Percentiles rank a stretch among this genome's conserved stretches.
Evolutionary conservation across 2,797 vertebrate genomes (phyloP).

Genomic region (Eurystomus glaucurus): DNA sequence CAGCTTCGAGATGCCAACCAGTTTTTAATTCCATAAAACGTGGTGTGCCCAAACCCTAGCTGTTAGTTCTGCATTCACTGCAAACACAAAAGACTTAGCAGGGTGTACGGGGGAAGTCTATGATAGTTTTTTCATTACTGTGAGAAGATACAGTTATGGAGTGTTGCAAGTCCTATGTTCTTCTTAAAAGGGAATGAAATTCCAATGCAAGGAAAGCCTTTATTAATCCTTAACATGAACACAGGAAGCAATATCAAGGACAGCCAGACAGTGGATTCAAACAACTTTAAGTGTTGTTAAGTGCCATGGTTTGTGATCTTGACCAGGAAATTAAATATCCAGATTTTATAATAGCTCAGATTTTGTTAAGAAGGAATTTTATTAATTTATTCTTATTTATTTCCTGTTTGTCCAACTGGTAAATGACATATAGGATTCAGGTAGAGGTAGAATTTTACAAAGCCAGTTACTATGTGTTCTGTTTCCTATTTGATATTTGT

Average conservation of each 20-base stretch:
- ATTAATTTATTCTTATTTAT: background rate
- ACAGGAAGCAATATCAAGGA: background rate
- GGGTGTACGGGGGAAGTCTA: rapidly evolving
- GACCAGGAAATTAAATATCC: background rate
- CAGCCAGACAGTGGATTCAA: background rate
- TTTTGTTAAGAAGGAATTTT: background rate
- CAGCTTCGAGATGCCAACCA: background rate
- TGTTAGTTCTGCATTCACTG: background rate
- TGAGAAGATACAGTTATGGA: background rate
- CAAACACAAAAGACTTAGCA: background rate
- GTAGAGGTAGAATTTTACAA: background rate
- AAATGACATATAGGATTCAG: background rate
- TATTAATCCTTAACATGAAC: background rate
- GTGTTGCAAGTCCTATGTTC: background rate
- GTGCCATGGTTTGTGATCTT: background rate
- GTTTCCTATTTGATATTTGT: background rate
- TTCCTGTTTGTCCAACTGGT: background rate
- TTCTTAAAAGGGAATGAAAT: background rate
- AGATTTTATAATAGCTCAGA: background rate
- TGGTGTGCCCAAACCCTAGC: background rate
- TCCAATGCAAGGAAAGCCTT: background rate
- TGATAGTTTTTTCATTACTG: background rate
- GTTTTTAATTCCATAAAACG: background rate
- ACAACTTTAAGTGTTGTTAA: background rate
- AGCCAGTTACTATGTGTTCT: background rate